phyloP scores from a whole-genome alignment of 2,113 vertebrate genomes.

The Ptilorrhoa leucosticta region DNA sequence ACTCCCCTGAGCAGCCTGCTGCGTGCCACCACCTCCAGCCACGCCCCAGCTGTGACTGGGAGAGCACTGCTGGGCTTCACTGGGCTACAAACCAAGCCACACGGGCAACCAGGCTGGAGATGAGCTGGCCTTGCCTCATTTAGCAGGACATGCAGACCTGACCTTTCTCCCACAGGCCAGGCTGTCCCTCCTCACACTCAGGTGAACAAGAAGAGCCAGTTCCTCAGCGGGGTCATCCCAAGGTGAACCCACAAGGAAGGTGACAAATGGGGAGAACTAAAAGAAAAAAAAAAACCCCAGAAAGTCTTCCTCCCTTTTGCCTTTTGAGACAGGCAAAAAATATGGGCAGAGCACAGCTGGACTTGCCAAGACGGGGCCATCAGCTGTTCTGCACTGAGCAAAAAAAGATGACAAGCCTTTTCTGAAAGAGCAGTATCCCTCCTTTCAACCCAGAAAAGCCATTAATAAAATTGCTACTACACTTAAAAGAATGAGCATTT shows the following conservation, averaged over 20 bases:
- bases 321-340: not conserved
- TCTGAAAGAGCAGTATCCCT: not conserved
- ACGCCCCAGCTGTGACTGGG: not conserved
- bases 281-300: not conserved
- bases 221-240: not conserved
- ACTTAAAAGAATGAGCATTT: not conserved
- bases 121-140: not conserved
- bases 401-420: not conserved
- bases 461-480: not conserved
- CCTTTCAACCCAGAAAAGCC: not conserved
- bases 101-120: not conserved
- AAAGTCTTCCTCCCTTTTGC: not conserved
- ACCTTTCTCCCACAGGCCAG: not conserved
- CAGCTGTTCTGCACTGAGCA: not conserved
- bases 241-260: not conserved
- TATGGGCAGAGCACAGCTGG: not conserved
- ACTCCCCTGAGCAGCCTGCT: not conserved
- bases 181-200: not conserved
- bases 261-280: not conserved
- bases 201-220: not conserved
- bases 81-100: not conserved
- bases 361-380: not conserved
- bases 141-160: not conserved
- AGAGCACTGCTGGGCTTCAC: not conserved
- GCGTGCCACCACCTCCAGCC: not conserved